Base-by-base conservation (phyloP, 37 sponge, comb jelly and placozoan species). In the Haliclona indistincta region DNA sequence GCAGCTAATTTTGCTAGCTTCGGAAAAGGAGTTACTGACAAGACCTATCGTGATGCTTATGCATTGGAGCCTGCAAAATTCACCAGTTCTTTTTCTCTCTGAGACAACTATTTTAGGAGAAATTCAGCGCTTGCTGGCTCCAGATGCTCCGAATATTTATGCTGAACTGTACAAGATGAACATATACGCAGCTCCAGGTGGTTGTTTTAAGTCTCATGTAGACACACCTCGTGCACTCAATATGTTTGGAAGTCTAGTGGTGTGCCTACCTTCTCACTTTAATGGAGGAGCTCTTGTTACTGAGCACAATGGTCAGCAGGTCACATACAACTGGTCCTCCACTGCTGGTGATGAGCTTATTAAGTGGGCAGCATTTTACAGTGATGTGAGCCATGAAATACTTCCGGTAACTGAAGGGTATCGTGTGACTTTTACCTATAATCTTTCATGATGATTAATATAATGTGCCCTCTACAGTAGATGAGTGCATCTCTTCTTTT, bases 161-260 rank as follows among this genome's bases (percentile, higher is more conserved):
- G 68, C 78, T 15, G 68, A 78, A 41, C 58, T 78, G n/a, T 29
- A 78, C 78, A 66, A 66, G 56, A 38, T 78, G 38, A 78, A 66
- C 22, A 67, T 67, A 25, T 78, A 66, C 56, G 3, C 42, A 23
- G 58, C 38, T 38, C n/a, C n/a, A n/a, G 68, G 68, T 20, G 78
- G 78, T 19, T 40, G 33, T 30, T 78, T 78, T 30, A 66, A 67
- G 56, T 1, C 68, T 35, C 68, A 74, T 47, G 61, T 74, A 2
- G 75, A 74, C 35, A 74, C 75, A 4, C 75, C 75, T 37, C 29
- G 77, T 3, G 68, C 80, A 32, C 17, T n/a, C n/a, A 19, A 54
- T 2, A 78, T 78, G 78, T 78, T 78, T 78, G 78, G 78, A 17
- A 78, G 78, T 51, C 56, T 78, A 22, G 78, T 78, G 3, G 55